phyloP scores from a whole-genome alignment of 1,140 invertebrate species.

The Micrasema longulum region DNA sequence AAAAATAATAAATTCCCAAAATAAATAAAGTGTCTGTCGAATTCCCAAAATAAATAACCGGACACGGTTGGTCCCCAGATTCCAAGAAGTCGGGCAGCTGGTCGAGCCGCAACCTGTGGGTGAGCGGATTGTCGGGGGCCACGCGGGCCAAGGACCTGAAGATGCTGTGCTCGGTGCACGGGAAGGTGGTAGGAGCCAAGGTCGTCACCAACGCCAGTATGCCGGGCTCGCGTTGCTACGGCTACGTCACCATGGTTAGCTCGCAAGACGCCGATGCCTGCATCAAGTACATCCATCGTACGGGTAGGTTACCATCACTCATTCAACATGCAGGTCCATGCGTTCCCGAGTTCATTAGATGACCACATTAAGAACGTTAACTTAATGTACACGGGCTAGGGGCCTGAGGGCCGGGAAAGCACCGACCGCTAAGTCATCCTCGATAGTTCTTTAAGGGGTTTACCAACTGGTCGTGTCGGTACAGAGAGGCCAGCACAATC shows the following conservation, averaged over 20 bases:
- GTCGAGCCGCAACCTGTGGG: constrained; percentile 85
- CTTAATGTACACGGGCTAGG: too few species aligned
- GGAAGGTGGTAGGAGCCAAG: constrained; percentile 95
- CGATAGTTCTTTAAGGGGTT: too few species aligned
- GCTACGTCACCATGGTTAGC: constrained; percentile 93
- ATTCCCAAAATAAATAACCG: too few species aligned
- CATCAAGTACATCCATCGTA: constrained; percentile 89
- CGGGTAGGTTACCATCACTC: constrained; percentile 64
- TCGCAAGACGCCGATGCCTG: constrained; percentile 90
- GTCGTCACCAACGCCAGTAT: constrained; percentile 95
- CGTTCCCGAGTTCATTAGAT: too few species aligned
- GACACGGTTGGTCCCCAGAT: constrained; percentile 55
- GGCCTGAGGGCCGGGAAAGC: too few species aligned
- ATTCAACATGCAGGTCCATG: too few species aligned
- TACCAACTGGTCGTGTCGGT: too few species aligned
- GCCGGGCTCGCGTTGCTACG: constrained; percentile 92
- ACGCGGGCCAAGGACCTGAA: constrained; percentile 94
- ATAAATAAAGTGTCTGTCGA: too few species aligned
- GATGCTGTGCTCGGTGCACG: constrained; percentile 89
- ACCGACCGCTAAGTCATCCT: too few species aligned
- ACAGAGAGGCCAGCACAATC: too few species aligned
- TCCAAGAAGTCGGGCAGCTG: constrained; percentile 58
- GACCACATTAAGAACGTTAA: too few species aligned
- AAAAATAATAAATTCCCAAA: too few species aligned
- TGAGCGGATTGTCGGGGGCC: constrained; percentile 89